Percentiles rank a stretch among this genome's conserved stretches.
phyloP scores from a whole-genome alignment of 2,888 invertebrate species.

The Fragum whitleyi region DNA sequence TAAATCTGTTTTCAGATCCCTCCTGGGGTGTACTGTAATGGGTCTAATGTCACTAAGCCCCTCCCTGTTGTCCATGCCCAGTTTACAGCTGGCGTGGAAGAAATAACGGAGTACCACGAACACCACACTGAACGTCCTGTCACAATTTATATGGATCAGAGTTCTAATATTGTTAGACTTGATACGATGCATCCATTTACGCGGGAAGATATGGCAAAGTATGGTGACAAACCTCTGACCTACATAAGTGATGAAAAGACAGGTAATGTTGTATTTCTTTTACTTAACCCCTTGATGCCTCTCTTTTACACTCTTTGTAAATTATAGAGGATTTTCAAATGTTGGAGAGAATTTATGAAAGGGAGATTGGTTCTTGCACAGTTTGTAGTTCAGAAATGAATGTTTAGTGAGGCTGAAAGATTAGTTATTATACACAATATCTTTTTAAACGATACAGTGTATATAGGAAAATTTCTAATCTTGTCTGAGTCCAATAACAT shows the following conservation, averaged over 20 bases:
- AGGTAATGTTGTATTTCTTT: background rate
- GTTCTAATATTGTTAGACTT: conserved; percentile 41
- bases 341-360: no score
- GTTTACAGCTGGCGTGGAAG: conserved; percentile 61
- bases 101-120: background rate
- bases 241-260: conserved; percentile 36
- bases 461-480: no score
- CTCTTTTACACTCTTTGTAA: background rate
- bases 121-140: background rate
- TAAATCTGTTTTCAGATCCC: conserved; percentile 63
- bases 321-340: no score
- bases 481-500: no score
- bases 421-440: no score
- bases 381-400: no score
- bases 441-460: no score
- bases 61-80: conserved; percentile 59
- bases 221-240: conserved; percentile 34
- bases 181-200: conserved; percentile 36
- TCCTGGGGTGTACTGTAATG: conserved; percentile 61
- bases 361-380: no score
- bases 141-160: conserved; percentile 55
- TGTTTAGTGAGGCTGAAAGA: no score
- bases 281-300: background rate
- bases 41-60: conserved; percentile 40
- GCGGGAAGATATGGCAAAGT: conserved; percentile 12